A percentile compares a stretch with the other conserved stretches of the same genome.
Conservation (phyloP, 2,797 vertebrate genomes). For the Eospalax fontanierii region DNA sequence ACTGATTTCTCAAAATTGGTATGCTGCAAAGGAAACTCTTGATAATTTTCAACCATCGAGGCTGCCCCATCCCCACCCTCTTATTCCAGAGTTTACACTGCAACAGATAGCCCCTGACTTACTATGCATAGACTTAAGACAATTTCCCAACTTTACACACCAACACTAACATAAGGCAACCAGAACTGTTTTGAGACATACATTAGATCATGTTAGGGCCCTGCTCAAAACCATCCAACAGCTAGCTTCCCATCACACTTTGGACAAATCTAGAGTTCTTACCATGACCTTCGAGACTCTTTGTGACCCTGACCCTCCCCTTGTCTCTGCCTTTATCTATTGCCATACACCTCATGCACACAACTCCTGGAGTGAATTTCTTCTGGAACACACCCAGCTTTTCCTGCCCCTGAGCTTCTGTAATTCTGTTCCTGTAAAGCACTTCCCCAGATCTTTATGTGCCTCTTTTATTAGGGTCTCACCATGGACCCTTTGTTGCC, state of each 20-base stretch:
- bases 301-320: rapidly evolving
- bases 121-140: not conserved
- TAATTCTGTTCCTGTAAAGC: not conserved
- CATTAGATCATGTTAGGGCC: not conserved
- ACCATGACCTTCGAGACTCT: rapidly evolving
- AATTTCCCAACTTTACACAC: not conserved
- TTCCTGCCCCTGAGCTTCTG: not conserved
- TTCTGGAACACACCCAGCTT: not conserved
- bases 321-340: not conserved
- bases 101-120: not conserved
- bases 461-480: not conserved
- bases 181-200: not conserved
- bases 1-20: not conserved
- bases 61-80: no score
- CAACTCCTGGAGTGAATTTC: not conserved
- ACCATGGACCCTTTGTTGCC: no score
- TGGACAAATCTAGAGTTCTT: not conserved
- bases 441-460: not conserved
- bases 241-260: not conserved
- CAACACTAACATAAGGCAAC: not conserved
- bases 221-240: not conserved
- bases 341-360: not conserved
- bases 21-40: not conserved
- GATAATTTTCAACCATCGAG: not conserved
- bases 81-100: not conserved